A percentile compares a stretch with the other conserved stretches of the same genome.
phyloP scores from a whole-genome alignment of 2,888 invertebrate genomes.

The Altica lythri region DNA sequence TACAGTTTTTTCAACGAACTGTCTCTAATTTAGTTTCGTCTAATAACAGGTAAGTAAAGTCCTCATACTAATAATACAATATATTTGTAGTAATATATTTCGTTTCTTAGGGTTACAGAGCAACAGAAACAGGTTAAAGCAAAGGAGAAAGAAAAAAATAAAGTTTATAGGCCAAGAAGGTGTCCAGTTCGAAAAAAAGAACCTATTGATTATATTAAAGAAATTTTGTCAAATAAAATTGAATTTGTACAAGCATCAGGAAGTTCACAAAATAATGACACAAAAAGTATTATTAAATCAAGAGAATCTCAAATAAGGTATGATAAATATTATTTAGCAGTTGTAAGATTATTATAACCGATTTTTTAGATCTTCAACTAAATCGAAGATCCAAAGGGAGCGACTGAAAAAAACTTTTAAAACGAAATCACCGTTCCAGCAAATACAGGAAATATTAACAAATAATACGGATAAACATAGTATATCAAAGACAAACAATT shows the following conservation, averaged over 20 bases:
- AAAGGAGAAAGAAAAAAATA: conserved; percentile 20
- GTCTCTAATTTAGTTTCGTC: conserved; percentile 39
- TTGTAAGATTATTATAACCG: too few relatives aligned
- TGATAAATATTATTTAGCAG: too few relatives aligned
- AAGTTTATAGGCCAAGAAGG: conserved; percentile 12
- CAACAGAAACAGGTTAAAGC: conserved; percentile 18
- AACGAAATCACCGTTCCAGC: conserved; percentile 13
- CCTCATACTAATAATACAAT: not conserved
- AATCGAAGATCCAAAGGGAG: not conserved
- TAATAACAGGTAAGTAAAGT: conserved; percentile 37
- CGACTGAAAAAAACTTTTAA: conserved; percentile 1
- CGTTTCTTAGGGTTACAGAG: conserved; percentile 22
- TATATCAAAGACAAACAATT: not conserved
- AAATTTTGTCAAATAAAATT: conserved; percentile 29
- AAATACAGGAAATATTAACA: conserved; percentile 17
- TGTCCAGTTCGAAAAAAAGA: conserved; percentile 16
- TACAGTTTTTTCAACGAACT: conserved; percentile 43
- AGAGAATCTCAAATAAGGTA: conserved; percentile 1
- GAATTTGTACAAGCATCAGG: conserved; percentile 30
- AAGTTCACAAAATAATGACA: not conserved
- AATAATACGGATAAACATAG: conserved; percentile 8
- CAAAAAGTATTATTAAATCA: not conserved
- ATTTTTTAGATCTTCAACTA: not conserved
- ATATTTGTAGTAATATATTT: not conserved
- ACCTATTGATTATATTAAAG: conserved; percentile 26